A percentile compares a stretch with the other conserved stretches of the same genome.
These are phyloP conservation scores for Drosophila willistoni DNA, from an alignment of 1,140 invertebrate genomes.

Conservation along the genomic window DNA sequence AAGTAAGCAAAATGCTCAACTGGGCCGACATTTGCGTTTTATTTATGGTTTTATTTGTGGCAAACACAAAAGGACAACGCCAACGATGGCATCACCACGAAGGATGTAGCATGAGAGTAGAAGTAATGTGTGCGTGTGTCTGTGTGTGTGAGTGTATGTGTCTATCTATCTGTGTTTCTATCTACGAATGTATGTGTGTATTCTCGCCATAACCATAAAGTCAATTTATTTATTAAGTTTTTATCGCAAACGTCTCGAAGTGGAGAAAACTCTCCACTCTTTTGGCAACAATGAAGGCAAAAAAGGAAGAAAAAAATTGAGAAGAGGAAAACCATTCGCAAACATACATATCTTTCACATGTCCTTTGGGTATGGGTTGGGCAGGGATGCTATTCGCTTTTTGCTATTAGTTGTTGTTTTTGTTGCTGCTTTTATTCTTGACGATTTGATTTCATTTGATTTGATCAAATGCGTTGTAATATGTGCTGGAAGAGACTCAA, in stretches of 20 bases:
- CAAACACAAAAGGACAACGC: slow-evolving; percentile 67
- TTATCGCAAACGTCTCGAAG: slow-evolving; percentile 24
- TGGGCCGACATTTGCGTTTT: slow-evolving; percentile 74
- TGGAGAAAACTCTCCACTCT: slow-evolving; percentile 3
- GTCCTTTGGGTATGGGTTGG: neutral
- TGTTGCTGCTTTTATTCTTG: neutral
- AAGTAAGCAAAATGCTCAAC: slow-evolving; percentile 38
- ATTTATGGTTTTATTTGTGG: slow-evolving; percentile 82
- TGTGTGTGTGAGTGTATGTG: neutral
- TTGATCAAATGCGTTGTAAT: slow-evolving; percentile 29
- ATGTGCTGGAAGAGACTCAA: neutral
- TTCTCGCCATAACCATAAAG: slow-evolving; percentile 45
- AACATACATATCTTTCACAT: neutral
- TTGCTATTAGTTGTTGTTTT: slow-evolving; percentile 9
- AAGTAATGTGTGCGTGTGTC: neutral
- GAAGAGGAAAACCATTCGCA: too few relatives aligned
- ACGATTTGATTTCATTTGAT: slow-evolving; percentile 7
- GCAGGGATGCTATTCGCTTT: neutral
- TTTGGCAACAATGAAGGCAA: slow-evolving; percentile 18
- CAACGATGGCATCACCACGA: slow-evolving; percentile 7
- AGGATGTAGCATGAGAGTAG: slow-evolving; percentile 10
- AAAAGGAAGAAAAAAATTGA: neutral
- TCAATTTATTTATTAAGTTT: slow-evolving; percentile 30
- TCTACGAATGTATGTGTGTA: slow-evolving; percentile 30
- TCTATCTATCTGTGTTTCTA: slow-evolving; percentile 6